Evolutionary conservation across 1,140 invertebrate species (phyloP), one percentile per base, ranked within the genome.

Genomic region (Drosophila tsacasi): DNA sequence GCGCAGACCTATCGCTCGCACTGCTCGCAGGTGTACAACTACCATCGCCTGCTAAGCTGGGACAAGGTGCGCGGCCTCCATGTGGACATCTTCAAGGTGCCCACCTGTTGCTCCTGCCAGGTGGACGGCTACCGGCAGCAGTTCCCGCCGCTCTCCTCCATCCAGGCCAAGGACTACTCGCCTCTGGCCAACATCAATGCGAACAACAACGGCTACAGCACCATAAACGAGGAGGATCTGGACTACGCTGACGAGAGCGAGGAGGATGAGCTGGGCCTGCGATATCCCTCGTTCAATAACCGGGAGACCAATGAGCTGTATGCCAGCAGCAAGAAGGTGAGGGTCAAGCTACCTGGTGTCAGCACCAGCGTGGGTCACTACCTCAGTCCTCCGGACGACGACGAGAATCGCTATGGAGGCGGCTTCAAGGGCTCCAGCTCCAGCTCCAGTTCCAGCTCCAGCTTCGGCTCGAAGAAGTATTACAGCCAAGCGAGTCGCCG

Each of bases 31-130:
- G 95, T 98, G 1, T 97, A 97, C 91, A 97, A 97, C 87, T 97
- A 97, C 81, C 97, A 98, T 90, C 94, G 97, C n/a, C 93, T 98
- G 7, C 82, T 98, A 1, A 97, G 97, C 1, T 98, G 97, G 96
- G 97, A 97, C 83, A 95, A 96, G 47, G 95, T 95, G 37, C 94
- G 96, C 30, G 97, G 97, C 9, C 94, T 98, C 2, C 97, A 97
- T 77, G 97, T 97, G 94, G 97, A 98, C 87, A 96, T 97, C 44
- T 97, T 97, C 83, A 97, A 97, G 94, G 95, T 97, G 2, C 97
- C 97, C 21, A 97, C 96, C 0, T 97, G 96, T 75, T 98, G 97
- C 83, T 96, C 96, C 2, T 98, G 97, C 89, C 96, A 97, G 81
- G 95, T 97, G 4, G 95, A 96, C 83, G 96, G 96, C 13, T 96